Evolutionary conservation across 2,113 vertebrate genomes (phyloP).

Genomic region (Datnioides undecimradiatus): DNA sequence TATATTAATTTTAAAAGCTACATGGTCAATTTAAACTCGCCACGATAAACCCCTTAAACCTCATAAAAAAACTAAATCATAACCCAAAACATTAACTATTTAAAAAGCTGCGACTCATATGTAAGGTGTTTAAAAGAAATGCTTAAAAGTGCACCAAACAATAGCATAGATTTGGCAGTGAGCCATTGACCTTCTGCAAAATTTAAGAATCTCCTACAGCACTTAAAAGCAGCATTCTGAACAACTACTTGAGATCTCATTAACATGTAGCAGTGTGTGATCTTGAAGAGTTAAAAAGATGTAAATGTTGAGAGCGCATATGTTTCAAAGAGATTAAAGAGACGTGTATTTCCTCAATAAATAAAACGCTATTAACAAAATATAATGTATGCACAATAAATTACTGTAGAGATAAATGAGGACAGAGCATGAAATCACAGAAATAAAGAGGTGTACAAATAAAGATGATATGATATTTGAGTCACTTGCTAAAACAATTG

Average conservation of each 20-base stretch:
- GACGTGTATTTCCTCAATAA: neutral
- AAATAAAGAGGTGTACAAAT: neutral
- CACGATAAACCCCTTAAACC: neutral
- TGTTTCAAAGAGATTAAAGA: neutral
- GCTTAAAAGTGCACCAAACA: neutral
- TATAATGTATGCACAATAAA: neutral
- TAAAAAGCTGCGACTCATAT: neutral
- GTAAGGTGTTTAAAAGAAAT: neutral
- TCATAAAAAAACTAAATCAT: neutral
- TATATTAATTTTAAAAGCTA: neutral
- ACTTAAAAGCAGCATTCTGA: slow-evolving; percentile 26
- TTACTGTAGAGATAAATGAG: neutral
- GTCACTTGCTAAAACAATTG: neutral
- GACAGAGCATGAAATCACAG: neutral
- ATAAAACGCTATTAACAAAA: neutral
- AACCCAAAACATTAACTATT: neutral
- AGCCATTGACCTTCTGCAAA: neutral
- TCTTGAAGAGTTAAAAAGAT: neutral
- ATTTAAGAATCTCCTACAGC: neutral
- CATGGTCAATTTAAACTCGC: neutral
- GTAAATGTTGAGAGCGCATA: neutral
- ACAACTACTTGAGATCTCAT: neutral
- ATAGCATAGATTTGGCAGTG: neutral
- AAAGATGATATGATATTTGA: neutral
- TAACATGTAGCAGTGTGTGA: neutral